phyloP scores from a whole-genome alignment of 2,797 vertebrate genomes.

The Silurus lanzhouensis region DNA sequence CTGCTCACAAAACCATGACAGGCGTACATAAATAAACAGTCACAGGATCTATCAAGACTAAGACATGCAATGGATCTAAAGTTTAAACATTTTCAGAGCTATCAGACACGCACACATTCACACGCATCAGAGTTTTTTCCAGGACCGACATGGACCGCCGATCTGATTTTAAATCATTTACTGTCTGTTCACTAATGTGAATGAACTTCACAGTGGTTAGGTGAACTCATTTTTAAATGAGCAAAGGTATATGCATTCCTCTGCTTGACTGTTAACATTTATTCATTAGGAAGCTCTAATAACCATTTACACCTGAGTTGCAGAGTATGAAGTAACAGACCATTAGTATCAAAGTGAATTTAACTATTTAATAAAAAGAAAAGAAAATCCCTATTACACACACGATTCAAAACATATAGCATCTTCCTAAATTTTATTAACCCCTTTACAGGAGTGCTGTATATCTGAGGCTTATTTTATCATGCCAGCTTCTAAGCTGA shows the following conservation, averaged over 20 bases:
- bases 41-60: constrained; percentile 41
- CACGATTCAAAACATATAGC: background rate
- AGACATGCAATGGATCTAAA: constrained; percentile 71
- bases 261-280: constrained; percentile 12
- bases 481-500: background rate
- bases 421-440: background rate
- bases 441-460: background rate
- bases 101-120: constrained; percentile 34
- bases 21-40: background rate
- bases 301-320: too few relatives aligned
- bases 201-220: background rate
- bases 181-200: background rate
- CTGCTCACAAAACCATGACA: background rate
- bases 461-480: background rate
- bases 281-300: background rate
- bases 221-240: background rate
- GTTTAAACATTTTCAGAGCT: constrained; percentile 67
- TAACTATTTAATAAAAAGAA: background rate
- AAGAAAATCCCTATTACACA: too few relatives aligned
- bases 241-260: background rate
- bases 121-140: background rate
- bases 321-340: background rate
- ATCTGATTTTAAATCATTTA: background rate
- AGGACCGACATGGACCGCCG: background rate
- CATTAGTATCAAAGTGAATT: background rate